Evolutionary conservation across 2,797 vertebrate species (phyloP), one percentile per base, ranked within the genome.

Genomic region (Phyllotis vaccarum): DNA sequence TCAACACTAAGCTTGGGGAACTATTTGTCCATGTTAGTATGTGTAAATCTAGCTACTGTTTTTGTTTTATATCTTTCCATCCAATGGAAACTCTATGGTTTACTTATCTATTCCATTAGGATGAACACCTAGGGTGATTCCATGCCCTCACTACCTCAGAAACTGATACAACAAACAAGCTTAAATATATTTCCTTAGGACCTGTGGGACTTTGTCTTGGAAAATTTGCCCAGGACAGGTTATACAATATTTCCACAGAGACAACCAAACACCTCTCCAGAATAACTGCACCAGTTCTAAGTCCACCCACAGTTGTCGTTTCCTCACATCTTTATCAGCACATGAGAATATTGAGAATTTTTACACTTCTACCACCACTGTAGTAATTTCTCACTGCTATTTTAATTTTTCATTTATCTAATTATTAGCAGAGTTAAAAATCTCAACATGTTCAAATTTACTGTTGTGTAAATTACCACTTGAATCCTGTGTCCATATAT

Each of bases 331-430:
- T 17, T 95, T 76, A 70, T 54, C 54, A 62, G 56, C 31, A 88
- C 56, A 43, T 93, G 62, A 91, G 85, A 75, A 72, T 72, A 95
- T 37, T 58, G 74, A 29, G 70, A 88, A 60, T 92, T 93, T 91
- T 75, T 70, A 52, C 49, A 89, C 52, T 83, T 58, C 60, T 95
- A 70, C 29, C 86, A 93, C 81, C 90, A 21, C 81, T 81, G 24
- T 5, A 70, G 43, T 68, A 72, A 92, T 64, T 88, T 95, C 56
- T 89, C 82, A 90, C 27, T 75, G 31, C 72, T 79, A 89, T 92
- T 80, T 96, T 90, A 64, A 93, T 85, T 95, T 95, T 91, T 88
- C 9, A 62, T 86, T 81, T 92, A 70, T 95, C 58, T 92, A 83
- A 79, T 91, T 91, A 83, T 87, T 81, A 89, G n/a, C 40, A 79